These are phyloP conservation scores for Oreocharis arfaki DNA, from an alignment of 2,113 vertebrate species.

Conservation along the genomic window DNA sequence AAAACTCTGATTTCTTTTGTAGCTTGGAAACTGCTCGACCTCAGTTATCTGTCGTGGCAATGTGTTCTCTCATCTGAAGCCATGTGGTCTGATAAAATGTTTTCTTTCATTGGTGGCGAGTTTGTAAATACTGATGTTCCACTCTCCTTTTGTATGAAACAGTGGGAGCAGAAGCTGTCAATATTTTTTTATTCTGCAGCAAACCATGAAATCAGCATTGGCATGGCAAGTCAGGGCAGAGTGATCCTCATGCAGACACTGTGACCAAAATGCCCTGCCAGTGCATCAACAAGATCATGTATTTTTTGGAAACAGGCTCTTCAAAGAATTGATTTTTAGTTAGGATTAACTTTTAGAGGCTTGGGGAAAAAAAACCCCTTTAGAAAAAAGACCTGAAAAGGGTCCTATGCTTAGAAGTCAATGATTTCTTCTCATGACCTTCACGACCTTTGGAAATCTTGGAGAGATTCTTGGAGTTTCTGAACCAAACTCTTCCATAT, in stretches of 20 bases:
- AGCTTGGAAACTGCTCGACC: not conserved
- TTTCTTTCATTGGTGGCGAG: not conserved
- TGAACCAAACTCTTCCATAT: not conserved
- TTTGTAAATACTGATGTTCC: not conserved
- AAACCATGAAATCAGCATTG: not conserved
- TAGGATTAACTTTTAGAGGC: not conserved
- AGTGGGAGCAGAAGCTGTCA: not conserved
- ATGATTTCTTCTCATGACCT: not conserved
- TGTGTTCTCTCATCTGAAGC: not conserved
- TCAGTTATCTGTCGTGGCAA: not conserved
- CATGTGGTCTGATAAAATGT: not conserved
- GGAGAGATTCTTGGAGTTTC: not conserved
- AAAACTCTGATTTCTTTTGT: not conserved
- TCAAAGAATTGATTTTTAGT: not conserved
- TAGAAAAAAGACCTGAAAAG: not conserved
- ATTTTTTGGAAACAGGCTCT: not conserved
- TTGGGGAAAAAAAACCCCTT: not conserved
- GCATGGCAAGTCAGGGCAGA: not conserved
- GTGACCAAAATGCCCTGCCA: not conserved
- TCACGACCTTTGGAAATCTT: conserved; percentile 17
- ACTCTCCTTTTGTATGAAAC: not conserved
- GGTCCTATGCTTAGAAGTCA: not conserved
- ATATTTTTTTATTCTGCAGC: not conserved
- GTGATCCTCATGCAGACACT: not conserved
- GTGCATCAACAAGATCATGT: not conserved